phyloP scores from a whole-genome alignment of 2,888 invertebrate species.

The Coronaproctus castanopsis region DNA sequence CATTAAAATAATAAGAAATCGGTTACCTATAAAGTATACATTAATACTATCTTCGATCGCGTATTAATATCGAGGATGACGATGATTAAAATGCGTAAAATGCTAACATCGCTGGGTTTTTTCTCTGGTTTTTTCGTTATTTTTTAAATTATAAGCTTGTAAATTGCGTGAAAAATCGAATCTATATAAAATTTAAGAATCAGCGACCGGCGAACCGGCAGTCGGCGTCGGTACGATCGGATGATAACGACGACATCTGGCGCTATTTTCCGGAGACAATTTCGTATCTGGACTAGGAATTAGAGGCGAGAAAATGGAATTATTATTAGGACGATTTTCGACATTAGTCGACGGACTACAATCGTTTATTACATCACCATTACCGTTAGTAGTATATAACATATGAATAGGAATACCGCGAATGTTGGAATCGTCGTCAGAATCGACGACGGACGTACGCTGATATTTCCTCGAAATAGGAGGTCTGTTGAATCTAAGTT shows the following conservation, averaged over 20 bases:
- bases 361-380: background rate
- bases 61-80: too few species aligned
- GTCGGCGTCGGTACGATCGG: constrained; percentile 4
- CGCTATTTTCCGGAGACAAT: constrained; percentile 6
- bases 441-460: background rate
- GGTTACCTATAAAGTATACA: too few species aligned
- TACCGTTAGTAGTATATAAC: constrained; percentile 5
- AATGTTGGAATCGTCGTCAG: constrained; percentile 7
- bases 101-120: too few species aligned
- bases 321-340: background rate
- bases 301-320: background rate
- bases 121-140: too few species aligned
- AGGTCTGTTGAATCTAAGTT: constrained; percentile 21
- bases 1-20: too few species aligned
- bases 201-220: constrained; percentile 10
- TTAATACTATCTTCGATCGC: too few species aligned
- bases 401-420: constrained; percentile 11
- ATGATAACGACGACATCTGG: constrained; percentile 11
- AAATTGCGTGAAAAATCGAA: too few species aligned
- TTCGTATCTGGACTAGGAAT: constrained; percentile 3
- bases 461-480: constrained; percentile 11
- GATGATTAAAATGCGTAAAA: too few species aligned
- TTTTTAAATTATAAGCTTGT: too few species aligned
- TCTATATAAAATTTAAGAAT: constrained; percentile 11
- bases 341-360: background rate